phyloP scores from a whole-genome alignment of 2,797 vertebrate genomes.

The Halcyon leucocephala region DNA sequence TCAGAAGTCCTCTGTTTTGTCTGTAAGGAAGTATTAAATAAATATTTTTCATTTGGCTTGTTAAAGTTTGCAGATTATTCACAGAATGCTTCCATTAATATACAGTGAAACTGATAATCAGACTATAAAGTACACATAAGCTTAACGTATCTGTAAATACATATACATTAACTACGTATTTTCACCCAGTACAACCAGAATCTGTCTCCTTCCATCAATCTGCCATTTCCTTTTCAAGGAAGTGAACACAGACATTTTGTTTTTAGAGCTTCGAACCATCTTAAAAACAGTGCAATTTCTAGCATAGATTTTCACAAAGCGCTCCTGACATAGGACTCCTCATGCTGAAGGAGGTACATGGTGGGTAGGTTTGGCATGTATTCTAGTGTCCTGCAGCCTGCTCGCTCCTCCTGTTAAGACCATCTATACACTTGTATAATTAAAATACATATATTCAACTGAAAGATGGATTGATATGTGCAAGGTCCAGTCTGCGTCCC shows the following conservation, averaged over 20 bases:
- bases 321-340: not conserved
- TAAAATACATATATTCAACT: not conserved
- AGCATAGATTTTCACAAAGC: not conserved
- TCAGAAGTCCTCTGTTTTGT: not conserved
- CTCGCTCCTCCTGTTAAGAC: not conserved
- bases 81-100: not conserved
- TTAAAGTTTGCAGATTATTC: not conserved
- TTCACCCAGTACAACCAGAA: not conserved
- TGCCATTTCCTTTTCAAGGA: not conserved
- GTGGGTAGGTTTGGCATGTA: not conserved
- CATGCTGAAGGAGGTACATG: not conserved
- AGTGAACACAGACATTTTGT: not conserved
- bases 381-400: not conserved
- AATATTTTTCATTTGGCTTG: not conserved
- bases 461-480: not conserved
- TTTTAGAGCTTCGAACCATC: not conserved
- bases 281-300: not conserved
- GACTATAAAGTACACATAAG: not conserved
- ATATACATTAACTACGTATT: not conserved
- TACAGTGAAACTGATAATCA: not conserved
- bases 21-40: not conserved
- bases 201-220: not conserved
- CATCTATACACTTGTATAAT: not conserved
- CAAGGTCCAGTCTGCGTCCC: not conserved
- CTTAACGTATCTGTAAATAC: not conserved